A percentile compares a stretch with the other conserved stretches of the same genome.
Evolutionary conservation across 2,113 vertebrate species (phyloP).

Genomic region (Malurus alboscapulatus): DNA sequence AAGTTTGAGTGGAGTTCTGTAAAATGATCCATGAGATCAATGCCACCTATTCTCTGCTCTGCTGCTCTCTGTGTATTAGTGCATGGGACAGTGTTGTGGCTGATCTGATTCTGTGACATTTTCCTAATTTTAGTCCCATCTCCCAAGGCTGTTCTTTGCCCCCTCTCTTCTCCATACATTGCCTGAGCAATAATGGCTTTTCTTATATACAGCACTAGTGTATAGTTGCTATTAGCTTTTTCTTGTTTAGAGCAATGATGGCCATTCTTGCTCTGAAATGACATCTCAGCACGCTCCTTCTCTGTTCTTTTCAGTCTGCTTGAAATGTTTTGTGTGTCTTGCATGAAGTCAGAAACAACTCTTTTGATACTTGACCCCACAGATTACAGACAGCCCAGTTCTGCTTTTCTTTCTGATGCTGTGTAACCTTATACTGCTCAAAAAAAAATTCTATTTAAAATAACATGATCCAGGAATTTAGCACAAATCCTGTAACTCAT

Average conservation of each 20-base stretch:
- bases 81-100: neutral
- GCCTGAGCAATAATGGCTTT: neutral
- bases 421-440: neutral
- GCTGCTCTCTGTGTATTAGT: neutral
- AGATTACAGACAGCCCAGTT: neutral
- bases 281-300: neutral
- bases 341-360: neutral
- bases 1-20: neutral
- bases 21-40: neutral
- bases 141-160: neutral
- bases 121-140: neutral
- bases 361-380: neutral
- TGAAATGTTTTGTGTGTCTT: neutral
- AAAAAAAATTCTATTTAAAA: constrained; percentile 5
- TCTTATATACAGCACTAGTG: neutral
- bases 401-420: constrained; percentile 14
- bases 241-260: neutral
- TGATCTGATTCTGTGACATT: neutral
- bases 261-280: neutral
- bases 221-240: neutral
- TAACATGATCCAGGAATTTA: neutral
- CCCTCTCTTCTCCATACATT: neutral
- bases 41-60: neutral
- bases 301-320: neutral
- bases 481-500: neutral